Percentiles rank a stretch among this genome's conserved stretches.
These are phyloP conservation scores for Tenthredo notha DNA, from an alignment of 2,888 invertebrate species.

Conservation along the genomic window DNA sequence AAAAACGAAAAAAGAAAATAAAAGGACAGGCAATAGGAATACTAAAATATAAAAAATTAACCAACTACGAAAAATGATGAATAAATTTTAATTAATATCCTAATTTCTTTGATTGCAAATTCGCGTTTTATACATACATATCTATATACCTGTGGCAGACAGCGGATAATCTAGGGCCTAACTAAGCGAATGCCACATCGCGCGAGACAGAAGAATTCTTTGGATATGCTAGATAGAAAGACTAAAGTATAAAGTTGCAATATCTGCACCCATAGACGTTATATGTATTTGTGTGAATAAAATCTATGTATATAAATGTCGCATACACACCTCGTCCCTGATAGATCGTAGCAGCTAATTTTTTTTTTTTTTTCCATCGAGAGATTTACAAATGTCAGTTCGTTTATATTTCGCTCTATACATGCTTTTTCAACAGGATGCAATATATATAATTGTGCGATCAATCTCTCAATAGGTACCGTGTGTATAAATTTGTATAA, in stretches of 20 bases:
- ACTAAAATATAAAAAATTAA: not conserved
- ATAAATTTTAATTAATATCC: not conserved
- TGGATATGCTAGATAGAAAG: not conserved
- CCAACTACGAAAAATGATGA: not conserved
- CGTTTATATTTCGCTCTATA: conserved; percentile 12
- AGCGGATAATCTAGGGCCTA: not conserved
- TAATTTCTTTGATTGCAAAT: not conserved
- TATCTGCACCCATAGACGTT: not conserved
- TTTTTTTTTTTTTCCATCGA: not conserved
- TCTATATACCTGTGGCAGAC: not conserved
- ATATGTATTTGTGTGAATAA: not conserved
- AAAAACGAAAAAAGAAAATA: not conserved
- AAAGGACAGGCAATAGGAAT: not conserved
- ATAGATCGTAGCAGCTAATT: not conserved
- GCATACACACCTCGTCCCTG: not conserved
- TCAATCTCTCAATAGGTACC: not conserved
- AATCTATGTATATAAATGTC: not conserved
- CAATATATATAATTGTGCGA: not conserved
- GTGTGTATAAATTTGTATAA: not conserved
- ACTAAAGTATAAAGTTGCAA: not conserved
- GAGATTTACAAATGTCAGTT: conserved; percentile 15
- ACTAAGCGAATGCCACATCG: not conserved
- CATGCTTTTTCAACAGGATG: conserved; percentile 10
- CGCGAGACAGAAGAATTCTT: not conserved
- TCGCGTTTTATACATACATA: not conserved